Evolutionary conservation across 2,888 invertebrate species (phyloP).

Genomic region (Lasioglossum calceatum): DNA sequence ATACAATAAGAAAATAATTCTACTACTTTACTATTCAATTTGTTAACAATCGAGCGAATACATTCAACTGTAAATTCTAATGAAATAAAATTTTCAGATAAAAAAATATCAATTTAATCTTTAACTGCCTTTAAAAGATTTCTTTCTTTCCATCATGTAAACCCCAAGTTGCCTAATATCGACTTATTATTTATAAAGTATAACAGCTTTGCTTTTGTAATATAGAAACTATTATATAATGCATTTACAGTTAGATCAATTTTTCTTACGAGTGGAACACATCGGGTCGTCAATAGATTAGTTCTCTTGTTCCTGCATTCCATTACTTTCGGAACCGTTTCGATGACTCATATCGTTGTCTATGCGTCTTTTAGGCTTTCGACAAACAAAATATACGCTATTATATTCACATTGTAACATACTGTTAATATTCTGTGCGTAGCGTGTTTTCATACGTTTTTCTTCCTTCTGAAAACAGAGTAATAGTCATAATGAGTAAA

Average conservation of each 20-base stretch:
- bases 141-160: conserved; percentile 24
- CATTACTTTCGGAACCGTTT: conserved; percentile 79
- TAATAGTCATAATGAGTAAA: neutral
- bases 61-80: conserved; percentile 37
- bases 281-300: conserved; percentile 45
- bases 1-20: conserved; percentile 51
- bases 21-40: conserved; percentile 39
- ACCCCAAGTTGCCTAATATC: conserved; percentile 53
- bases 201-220: conserved; percentile 56
- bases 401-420: conserved; percentile 97
- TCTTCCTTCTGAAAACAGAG: conserved; percentile 89
- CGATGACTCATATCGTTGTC: conserved; percentile 68
- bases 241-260: conserved; percentile 54
- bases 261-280: conserved; percentile 60
- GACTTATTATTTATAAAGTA: conserved; percentile 46
- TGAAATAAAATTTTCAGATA: conserved; percentile 56
- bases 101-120: conserved; percentile 48
- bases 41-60: conserved; percentile 38
- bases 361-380: conserved; percentile 87
- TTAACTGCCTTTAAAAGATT: conserved; percentile 35
- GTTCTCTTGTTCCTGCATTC: conserved; percentile 76
- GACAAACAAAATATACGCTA: conserved; percentile 96
- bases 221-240: conserved; percentile 57
- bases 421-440: conserved; percentile 96
- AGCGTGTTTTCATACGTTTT: conserved; percentile 92